Evolutionary conservation across 2,797 vertebrate species (phyloP).

Genomic region (Fratercula arctica): DNA sequence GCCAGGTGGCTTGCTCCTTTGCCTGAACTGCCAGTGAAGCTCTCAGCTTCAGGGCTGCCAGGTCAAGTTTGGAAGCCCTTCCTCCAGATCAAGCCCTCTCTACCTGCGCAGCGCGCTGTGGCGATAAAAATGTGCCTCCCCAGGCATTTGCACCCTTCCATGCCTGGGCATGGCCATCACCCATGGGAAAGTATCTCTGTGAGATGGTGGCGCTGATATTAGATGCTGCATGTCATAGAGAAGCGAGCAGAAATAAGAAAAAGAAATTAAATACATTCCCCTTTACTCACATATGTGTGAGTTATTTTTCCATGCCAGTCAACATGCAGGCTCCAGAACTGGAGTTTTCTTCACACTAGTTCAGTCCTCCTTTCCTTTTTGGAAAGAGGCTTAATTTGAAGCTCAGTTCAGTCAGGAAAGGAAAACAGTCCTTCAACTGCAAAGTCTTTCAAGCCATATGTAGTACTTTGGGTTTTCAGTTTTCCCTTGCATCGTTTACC

Average conservation of each 20-base stretch:
- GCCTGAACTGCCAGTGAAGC: neutral
- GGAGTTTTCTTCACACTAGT: neutral
- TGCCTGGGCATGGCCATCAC: accelerated
- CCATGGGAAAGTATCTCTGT: accelerated
- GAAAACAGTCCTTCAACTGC: neutral
- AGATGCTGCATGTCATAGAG: neutral
- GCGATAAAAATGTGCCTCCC: neutral
- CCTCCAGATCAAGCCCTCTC: neutral
- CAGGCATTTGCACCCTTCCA: neutral
- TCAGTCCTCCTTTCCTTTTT: neutral
- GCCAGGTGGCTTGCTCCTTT: neutral
- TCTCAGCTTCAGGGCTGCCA: neutral
- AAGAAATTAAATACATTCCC: neutral
- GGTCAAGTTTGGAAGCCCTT: neutral
- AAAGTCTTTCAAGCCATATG: neutral
- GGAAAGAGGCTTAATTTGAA: neutral
- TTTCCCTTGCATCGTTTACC: neutral
- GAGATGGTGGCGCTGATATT: neutral
- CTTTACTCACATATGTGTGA: accelerated
- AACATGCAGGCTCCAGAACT: neutral
- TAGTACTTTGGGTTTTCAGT: neutral
- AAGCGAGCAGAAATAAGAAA: neutral
- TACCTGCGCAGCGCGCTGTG: accelerated
- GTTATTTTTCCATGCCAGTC: neutral
- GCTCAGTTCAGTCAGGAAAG: neutral